Percentiles rank a stretch among this genome's conserved stretches.
Conservation (phyloP, 35 echinoderm and acorn worm genomes). For the Patiria miniata region DNA sequence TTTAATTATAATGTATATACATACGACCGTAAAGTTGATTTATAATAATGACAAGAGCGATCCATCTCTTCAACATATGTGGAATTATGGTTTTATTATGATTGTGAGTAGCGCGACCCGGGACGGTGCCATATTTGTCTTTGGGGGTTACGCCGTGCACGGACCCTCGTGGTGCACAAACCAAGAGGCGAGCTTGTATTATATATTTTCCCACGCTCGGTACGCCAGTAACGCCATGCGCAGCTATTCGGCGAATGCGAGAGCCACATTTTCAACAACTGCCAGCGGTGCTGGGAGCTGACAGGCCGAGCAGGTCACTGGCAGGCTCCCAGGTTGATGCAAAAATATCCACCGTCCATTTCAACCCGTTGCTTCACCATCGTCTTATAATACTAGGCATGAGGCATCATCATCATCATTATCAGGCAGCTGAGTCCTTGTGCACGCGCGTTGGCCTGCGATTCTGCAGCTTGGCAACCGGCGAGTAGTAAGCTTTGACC, state of each 20-base stretch:
- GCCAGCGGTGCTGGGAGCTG: not conserved
- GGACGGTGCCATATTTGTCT: conserved; percentile 9
- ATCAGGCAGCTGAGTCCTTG: not conserved
- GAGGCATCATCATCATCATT: too few relatives aligned
- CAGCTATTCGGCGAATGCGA: conserved; percentile 28
- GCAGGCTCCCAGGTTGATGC: not conserved
- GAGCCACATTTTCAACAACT: conserved; percentile 19
- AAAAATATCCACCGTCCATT: conserved; percentile 10
- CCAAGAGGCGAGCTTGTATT: not conserved
- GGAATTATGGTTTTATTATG: not conserved
- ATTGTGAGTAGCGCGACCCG: not conserved
- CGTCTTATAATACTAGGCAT: too few relatives aligned
- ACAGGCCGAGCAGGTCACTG: conserved; percentile 18
- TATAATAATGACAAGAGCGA: too few relatives aligned
- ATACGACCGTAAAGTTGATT: too few relatives aligned
- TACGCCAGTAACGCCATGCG: not conserved
- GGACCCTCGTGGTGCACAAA: not conserved
- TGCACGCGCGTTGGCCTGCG: not conserved
- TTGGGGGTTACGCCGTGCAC: not conserved
- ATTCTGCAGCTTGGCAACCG: not conserved
- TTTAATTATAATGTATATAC: too few relatives aligned
- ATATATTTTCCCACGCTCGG: conserved; percentile 4
- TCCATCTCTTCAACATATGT: not conserved
- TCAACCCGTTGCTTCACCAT: not conserved
- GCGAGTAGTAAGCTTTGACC: conserved; percentile 22